These are phyloP conservation scores for Cydia pomonella DNA, from an alignment of 1,140 invertebrate genomes.

Conservation along the genomic window DNA sequence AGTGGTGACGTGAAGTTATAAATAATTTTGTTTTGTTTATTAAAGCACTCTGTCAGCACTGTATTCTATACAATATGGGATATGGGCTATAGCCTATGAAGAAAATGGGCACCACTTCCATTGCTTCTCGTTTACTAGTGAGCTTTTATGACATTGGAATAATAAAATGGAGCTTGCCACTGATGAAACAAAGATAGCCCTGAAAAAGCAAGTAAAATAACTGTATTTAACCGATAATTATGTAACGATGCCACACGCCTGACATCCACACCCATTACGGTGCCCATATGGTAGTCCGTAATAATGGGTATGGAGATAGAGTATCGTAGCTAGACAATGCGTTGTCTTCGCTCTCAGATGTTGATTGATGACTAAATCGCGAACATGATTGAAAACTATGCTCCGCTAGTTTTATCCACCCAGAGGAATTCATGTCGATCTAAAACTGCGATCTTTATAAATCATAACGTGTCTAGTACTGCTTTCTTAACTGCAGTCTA, in stretches of 20 bases:
- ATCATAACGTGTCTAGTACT: slow-evolving; percentile 7
- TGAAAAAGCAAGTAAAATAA: neutral
- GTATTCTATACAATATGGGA: too few relatives aligned
- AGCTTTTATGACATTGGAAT: neutral
- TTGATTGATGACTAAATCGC: slow-evolving; percentile 3
- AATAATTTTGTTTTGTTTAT: neutral
- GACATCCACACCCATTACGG: neutral
- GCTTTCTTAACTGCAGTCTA: slow-evolving; percentile 25
- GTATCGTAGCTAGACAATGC: neutral
- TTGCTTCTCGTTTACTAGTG: neutral
- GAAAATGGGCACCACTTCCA: neutral
- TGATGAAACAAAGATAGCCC: neutral
- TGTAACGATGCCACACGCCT: neutral
- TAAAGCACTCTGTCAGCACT: neutral
- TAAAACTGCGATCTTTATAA: slow-evolving; percentile 4
- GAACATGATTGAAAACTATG: slow-evolving; percentile 9
- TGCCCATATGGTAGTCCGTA: neutral
- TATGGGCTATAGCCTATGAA: neutral
- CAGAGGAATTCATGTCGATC: neutral
- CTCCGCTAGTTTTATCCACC: neutral
- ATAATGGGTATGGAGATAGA: neutral
- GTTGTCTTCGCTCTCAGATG: neutral
- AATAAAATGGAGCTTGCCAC: too few relatives aligned
- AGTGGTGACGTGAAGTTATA: neutral
- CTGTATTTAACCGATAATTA: neutral